A percentile compares a stretch with the other conserved stretches of the same genome.
Evolutionary conservation across 2,888 invertebrate species (phyloP).

Genomic region (Vesta saturnalis): DNA sequence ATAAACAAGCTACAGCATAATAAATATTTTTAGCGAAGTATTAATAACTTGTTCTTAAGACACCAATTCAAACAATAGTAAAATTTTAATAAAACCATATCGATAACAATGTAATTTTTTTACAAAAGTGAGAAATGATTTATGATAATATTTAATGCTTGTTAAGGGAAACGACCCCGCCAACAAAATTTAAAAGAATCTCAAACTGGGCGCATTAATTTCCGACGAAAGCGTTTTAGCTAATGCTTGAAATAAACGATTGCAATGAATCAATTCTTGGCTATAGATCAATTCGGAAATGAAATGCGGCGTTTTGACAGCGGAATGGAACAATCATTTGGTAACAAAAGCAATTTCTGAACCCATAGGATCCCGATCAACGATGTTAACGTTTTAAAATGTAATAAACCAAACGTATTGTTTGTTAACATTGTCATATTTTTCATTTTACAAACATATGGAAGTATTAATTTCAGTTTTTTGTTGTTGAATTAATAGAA

Average conservation of each 20-base stretch:
- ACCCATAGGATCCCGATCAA: constrained; percentile 36
- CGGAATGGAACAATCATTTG: constrained; percentile 38
- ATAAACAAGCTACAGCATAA: constrained; percentile 18
- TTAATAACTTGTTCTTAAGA: neutral
- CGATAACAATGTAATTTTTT: neutral
- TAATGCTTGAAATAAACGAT: constrained; percentile 48
- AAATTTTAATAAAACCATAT: constrained; percentile 5
- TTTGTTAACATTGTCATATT: no score
- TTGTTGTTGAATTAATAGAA: no score
- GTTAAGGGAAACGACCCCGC: constrained; percentile 25
- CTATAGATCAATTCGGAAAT: constrained; percentile 45
- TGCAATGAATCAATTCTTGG: constrained; percentile 48
- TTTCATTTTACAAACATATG: no score
- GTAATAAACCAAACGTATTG: no score
- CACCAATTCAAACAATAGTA: neutral
- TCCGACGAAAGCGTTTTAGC: constrained; percentile 45
- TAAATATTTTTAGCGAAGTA: neutral
- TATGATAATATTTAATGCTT: constrained; percentile 34
- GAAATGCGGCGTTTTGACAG: constrained; percentile 42
- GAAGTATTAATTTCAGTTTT: no score
- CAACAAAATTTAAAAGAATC: constrained; percentile 22
- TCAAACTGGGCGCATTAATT: constrained; percentile 41
- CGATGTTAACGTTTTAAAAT: no score
- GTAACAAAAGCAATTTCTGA: constrained; percentile 34
- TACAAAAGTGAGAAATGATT: constrained; percentile 19